A percentile compares a stretch with the other conserved stretches of the same genome.
These are phyloP conservation scores for Diacarnus erythraeanus DNA, from an alignment of 37 sponge, comb jelly and placozoan species.

Conservation along the genomic window DNA sequence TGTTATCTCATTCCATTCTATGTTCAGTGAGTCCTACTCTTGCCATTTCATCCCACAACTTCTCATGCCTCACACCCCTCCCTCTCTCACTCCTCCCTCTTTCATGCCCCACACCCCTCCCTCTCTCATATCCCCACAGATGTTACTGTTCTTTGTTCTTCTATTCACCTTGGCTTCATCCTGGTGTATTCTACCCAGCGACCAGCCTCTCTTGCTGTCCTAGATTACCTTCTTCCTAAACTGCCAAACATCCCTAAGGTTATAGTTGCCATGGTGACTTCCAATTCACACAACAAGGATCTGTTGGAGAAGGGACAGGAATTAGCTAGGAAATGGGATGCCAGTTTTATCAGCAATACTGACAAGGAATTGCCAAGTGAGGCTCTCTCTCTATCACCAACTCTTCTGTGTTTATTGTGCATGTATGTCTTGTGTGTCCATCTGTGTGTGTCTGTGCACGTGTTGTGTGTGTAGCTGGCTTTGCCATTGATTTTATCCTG, in stretches of 20 bases:
- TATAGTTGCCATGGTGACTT: slow-evolving; percentile 41
- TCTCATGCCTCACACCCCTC: not conserved
- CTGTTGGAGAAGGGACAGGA: slow-evolving; percentile 42
- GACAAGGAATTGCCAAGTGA: slow-evolving; percentile 13
- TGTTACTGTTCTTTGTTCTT: slow-evolving; percentile 1
- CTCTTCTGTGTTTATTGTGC: not conserved
- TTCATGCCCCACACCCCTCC: not conserved
- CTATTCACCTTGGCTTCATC: slow-evolving; percentile 40
- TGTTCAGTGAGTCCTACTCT: slow-evolving; percentile 40
- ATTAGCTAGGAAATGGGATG: slow-evolving; percentile 20
- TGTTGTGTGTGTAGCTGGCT: not conserved
- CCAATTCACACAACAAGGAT: slow-evolving; percentile 12
- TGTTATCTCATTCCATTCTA: slow-evolving; percentile 29
- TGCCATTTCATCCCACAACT: not conserved
- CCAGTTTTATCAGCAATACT: slow-evolving; percentile 21
- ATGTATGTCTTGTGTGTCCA: not conserved
- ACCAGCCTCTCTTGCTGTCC: slow-evolving; percentile 45
- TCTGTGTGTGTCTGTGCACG: slow-evolving; percentile 7
- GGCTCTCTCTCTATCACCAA: no score
- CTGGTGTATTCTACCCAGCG: slow-evolving; percentile 55
- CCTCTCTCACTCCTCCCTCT: not conserved
- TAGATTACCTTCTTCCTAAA: slow-evolving; percentile 38
- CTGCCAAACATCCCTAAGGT: slow-evolving; percentile 37
- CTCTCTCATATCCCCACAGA: slow-evolving; percentile 12
- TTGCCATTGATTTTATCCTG: slow-evolving; percentile 33